phyloP scores from a whole-genome alignment of 2,113 vertebrate genomes.

The Heloderma charlesbogerti region DNA sequence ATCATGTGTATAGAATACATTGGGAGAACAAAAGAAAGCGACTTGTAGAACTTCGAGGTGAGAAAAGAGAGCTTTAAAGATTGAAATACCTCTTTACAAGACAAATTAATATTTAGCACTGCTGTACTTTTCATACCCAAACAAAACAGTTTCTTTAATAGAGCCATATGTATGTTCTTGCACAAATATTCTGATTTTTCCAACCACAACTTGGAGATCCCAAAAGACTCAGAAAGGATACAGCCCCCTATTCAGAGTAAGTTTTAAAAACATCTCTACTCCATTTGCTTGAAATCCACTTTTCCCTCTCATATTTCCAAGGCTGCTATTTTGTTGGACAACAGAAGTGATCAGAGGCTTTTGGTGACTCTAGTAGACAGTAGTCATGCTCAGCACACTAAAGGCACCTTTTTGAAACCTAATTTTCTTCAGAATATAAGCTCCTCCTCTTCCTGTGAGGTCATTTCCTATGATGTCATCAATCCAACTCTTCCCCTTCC shows the following conservation, averaged over 20 bases:
- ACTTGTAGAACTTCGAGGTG: background rate
- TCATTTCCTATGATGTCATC: no score
- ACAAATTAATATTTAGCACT: constrained; percentile 35
- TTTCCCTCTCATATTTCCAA: background rate
- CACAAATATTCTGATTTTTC: constrained; percentile 25
- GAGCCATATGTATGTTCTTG: constrained; percentile 40
- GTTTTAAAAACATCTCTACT: background rate
- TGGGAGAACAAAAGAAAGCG: constrained; percentile 24
- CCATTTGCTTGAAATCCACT: background rate
- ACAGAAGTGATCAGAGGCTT: background rate
- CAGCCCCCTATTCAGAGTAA: background rate
- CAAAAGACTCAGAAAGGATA: background rate
- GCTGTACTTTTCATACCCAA: constrained; percentile 3
- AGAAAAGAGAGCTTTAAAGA: constrained; percentile 1
- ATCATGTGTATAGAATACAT: constrained; percentile 6
- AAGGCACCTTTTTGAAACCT: no score
- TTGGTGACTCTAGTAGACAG: background rate
- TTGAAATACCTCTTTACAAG: background rate
- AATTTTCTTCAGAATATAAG: no score
- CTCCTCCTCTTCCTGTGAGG: no score
- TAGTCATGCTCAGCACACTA: no score
- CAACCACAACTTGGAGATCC: constrained; percentile 27
- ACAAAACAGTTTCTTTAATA: background rate
- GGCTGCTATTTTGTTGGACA: background rate
- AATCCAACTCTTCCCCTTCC: no score